Evolutionary conservation across 2,113 vertebrate genomes (phyloP).

Genomic region (Gnathonemus echidnorhynchus): DNA sequence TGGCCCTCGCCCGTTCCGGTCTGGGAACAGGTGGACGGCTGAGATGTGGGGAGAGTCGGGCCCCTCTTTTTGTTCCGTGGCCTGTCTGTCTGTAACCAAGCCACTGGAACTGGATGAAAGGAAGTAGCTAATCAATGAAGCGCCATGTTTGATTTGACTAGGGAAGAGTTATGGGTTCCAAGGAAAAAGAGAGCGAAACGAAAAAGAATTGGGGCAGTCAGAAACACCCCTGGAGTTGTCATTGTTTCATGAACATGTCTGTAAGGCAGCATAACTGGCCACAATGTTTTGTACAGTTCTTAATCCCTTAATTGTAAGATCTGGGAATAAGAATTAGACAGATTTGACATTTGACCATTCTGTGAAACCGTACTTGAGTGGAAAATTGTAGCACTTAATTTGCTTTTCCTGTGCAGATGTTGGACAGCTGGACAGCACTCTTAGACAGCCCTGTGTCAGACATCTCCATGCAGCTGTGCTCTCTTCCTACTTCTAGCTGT

Average conservation of each 20-base stretch:
- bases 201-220: background rate
- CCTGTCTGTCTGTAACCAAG: constrained; percentile 20
- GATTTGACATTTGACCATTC: background rate
- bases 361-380: background rate
- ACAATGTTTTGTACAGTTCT: background rate
- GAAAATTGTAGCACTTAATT: background rate
- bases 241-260: background rate
- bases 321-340: background rate
- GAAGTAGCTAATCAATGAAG: constrained; percentile 34
- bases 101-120: constrained; percentile 28
- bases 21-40: constrained; percentile 8
- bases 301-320: background rate
- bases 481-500: background rate
- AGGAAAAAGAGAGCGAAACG: background rate
- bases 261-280: background rate
- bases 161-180: background rate
- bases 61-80: constrained; percentile 12
- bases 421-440: background rate
- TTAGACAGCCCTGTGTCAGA: background rate
- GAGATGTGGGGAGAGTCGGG: background rate
- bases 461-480: background rate
- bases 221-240: background rate
- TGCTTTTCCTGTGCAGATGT: background rate
- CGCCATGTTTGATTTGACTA: constrained; percentile 9
- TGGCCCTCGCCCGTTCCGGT: background rate